Conservation (phyloP, 2,888 invertebrate species). For the Deladenus siricidicola region DNA sequence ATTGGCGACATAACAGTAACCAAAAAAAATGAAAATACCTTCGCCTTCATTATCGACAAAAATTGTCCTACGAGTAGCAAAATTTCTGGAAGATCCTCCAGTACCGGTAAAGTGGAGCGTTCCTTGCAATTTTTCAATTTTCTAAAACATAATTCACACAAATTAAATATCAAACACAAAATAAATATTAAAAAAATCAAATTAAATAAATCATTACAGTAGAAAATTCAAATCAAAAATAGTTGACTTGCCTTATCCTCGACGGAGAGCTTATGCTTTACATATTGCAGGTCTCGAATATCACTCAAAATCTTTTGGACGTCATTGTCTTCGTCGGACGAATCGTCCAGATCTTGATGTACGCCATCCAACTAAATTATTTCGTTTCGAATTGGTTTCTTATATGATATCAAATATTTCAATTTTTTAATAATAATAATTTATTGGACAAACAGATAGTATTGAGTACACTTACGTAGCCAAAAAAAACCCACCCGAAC, state of each 20-base stretch:
- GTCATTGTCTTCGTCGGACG: conserved; percentile 65
- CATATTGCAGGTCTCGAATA: conserved; percentile 81
- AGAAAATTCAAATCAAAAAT: background rate
- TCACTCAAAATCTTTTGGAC: conserved; percentile 75
- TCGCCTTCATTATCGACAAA: background rate
- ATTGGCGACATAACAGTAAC: too few relatives aligned
- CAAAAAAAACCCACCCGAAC: conserved; percentile 54
- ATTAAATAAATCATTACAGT: too few relatives aligned
- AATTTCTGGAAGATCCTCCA: background rate
- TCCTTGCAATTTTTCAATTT: conserved; percentile 44
- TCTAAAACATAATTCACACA: conserved; percentile 25
- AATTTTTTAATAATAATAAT: background rate
- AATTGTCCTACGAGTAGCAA: background rate
- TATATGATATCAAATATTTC: background rate
- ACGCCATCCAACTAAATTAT: conserved; percentile 39
- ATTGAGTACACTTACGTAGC: conserved; percentile 2
- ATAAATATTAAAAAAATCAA: too few relatives aligned
- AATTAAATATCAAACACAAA: background rate
- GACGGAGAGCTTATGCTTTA: conserved; percentile 65
- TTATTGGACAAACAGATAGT: background rate
- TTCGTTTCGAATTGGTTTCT: background rate
- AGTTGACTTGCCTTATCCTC: conserved; percentile 45
- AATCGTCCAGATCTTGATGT: conserved; percentile 64
- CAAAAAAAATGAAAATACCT: background rate
- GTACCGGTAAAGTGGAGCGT: conserved; percentile 18